Conservation (phyloP, 92 coral and sea anemone species). For the Phymanthus crucifer region DNA sequence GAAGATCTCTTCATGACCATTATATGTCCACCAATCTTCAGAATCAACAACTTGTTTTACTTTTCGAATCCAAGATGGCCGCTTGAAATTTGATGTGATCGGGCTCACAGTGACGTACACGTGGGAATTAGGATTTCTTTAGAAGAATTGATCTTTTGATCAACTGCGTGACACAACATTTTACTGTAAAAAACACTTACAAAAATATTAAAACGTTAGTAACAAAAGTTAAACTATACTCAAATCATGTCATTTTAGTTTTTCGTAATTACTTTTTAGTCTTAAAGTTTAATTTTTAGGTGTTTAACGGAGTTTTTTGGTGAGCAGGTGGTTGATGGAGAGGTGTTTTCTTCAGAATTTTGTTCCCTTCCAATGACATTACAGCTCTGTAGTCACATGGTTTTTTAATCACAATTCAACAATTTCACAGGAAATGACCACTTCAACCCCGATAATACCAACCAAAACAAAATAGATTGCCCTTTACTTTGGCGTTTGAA, state of each 20-base stretch:
- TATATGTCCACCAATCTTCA: constrained; percentile 83
- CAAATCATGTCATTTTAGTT: neutral
- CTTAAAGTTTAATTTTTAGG: neutral
- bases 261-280: neutral
- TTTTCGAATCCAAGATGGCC: constrained; percentile 89
- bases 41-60: constrained; percentile 63
- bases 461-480: neutral
- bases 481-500: neutral
- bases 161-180: constrained; percentile 4
- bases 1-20: constrained; percentile 99
- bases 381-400: constrained; percentile 34
- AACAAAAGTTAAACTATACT: neutral
- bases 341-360: constrained; percentile 6
- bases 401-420: constrained; percentile 1
- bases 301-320: neutral
- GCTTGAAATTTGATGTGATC: constrained; percentile 60
- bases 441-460: constrained; percentile 15
- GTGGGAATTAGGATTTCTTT: constrained; percentile 62
- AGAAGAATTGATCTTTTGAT: constrained; percentile 48
- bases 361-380: constrained; percentile 42
- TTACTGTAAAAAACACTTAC: neutral
- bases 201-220: neutral
- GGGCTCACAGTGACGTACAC: constrained; percentile 89
- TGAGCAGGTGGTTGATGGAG: constrained; percentile 34
- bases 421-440: constrained; percentile 40